Evolutionary conservation across 2,888 invertebrate genomes (phyloP), one percentile per base, ranked within the genome.

Genomic region (Latheticus oryzae): DNA sequence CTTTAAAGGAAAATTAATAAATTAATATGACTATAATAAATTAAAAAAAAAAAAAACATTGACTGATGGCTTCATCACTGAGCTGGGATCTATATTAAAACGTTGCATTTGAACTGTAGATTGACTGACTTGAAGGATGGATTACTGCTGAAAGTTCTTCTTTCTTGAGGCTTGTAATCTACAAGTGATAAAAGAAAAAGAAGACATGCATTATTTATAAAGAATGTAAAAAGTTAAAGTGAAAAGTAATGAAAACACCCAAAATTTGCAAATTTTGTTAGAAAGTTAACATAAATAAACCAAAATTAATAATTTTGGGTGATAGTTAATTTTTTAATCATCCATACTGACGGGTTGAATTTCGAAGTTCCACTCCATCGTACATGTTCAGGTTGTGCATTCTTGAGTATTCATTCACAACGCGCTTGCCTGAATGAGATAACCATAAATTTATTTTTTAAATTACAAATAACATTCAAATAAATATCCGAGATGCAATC

Each of bases 311-410:
- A 55, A 62, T 66, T 61, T 65, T 68, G 60, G 63, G 61, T 65
- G 58, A 47, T 38, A 51, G 60, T 66, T 77, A 77, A 74, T 73
- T 73, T 76, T 78, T 79, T 87, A 86, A 88, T 88, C 87, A 88
- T 87, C 88, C 88, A 85, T 88, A 89, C 85, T 88, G 88, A 82
- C 89, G 86, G 77, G 87, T 87, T 74, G 87, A 86, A 81, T 87
- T 87, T 79, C 88, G 83, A 61, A 89, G 84, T 79, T 88, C 88
- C 74, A 83, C 85, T 61, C 89, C 89, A 77, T 88, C 88, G 82
- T 87, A 89, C 81, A 89, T 85, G 82, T 87, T 88, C 73, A 89
- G 81, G 79, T 89, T 87, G 81, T 89, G 85, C 71, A 85, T 85
- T 80, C 85, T 84, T 73, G 88, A 88, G 79, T 89, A 89, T 80